Evolutionary conservation across 2,113 vertebrate species (phyloP), one percentile per base, ranked within the genome.

Genomic region (Eudyptes chrysolophus): DNA sequence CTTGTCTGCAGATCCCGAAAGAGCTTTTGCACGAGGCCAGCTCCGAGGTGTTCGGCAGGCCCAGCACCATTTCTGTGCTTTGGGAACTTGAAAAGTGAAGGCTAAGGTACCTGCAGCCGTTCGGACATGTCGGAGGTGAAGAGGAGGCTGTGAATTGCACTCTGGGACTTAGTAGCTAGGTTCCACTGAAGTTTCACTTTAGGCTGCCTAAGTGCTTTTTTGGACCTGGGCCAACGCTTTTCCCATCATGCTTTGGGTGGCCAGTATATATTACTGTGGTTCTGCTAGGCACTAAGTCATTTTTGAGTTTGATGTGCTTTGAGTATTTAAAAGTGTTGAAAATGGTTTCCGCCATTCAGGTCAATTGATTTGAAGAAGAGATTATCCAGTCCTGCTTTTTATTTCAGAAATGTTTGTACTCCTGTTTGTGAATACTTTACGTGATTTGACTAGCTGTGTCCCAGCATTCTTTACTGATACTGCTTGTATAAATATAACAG

Each of bases 161-260:
- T 61, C 38, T 44, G 25, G 75, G 42, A 27, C 72, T 74, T 10
- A 3, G 18, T 44, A 89, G 49, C 87, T 65, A 1, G 48, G 24
- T 80, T 89, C 57, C 48, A 58, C 78, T 87, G 27, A 42, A 58
- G 42, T 70, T 96, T 75, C 51, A 14, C 64, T 89, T 75, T 13
- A 55, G 55, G 25, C 2, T 0, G 40, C 64, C 69, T 96, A 95
- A 97, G 96, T 95, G 94, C 89, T 94, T 92, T 96, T 93, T 76
- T 95, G 96, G 87, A 76, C 3, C 16, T 30, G 36, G 30, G 84
- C 92, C 97, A 97, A 2, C 11, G 3, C 26, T 89, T 76, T 52
- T 34, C 70, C 42, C 2, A 0, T 90, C 2, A 1, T 71, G 40
- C 72, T 66, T 71, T 0, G 6, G 6, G 29, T 71, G 72, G 42